Conservation (phyloP, 1,140 invertebrate species). For the Apis mellifera region DNA sequence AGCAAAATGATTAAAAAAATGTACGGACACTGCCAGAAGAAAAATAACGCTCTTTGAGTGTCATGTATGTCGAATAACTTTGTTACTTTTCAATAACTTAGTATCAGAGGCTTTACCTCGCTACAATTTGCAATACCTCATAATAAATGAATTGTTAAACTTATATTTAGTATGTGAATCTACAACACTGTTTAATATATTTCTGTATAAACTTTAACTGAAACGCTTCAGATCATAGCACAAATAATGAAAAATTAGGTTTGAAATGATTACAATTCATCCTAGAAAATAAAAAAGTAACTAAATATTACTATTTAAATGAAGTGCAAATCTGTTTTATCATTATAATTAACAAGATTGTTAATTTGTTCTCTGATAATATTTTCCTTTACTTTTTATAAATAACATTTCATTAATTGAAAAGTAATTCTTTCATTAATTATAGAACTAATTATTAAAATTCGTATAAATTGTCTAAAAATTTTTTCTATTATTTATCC, state of each 20-base stretch:
- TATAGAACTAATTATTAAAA: conserved; percentile 25
- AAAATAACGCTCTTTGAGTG: conserved; percentile 60
- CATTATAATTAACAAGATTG: conserved; percentile 12
- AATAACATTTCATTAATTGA: conserved; percentile 7
- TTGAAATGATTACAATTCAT: conserved; percentile 7
- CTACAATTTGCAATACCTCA: conserved; percentile 49
- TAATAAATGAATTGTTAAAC: conserved; percentile 48
- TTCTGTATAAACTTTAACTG: conserved; percentile 27
- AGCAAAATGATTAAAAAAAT: conserved; percentile 32
- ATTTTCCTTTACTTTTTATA: conserved; percentile 20
- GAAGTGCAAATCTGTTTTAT: conserved; percentile 2
- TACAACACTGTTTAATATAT: conserved; percentile 37
- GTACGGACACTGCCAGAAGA: conserved; percentile 62
- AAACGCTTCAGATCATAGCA: conserved; percentile 39
- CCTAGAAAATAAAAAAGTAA: not conserved
- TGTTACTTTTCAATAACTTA: conserved; percentile 52
- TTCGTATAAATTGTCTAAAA: conserved; percentile 21
- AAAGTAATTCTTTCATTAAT: conserved; percentile 4
- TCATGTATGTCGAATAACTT: conserved; percentile 54
- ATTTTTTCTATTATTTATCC: conserved; percentile 17
- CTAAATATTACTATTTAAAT: conserved; percentile 6
- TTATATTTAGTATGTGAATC: conserved; percentile 38
- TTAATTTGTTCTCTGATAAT: conserved; percentile 2
- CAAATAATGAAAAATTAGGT: conserved; percentile 35
- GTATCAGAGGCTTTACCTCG: conserved; percentile 45